These are phyloP conservation scores for Platysternon megacephalum DNA, from an alignment of 2,113 vertebrate species.

Conservation along the genomic window DNA sequence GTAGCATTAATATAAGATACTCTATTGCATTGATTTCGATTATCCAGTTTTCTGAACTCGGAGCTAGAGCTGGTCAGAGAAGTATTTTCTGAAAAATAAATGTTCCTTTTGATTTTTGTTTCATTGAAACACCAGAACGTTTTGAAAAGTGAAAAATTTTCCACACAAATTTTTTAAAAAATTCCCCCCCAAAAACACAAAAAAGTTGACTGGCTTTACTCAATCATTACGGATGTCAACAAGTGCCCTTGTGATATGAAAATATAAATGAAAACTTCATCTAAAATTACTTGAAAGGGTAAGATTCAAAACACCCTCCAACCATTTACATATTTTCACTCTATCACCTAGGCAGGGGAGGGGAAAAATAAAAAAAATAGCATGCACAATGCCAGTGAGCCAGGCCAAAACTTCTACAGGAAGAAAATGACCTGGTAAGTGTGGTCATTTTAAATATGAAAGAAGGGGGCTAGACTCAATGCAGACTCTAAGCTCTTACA, in stretches of 20 bases:
- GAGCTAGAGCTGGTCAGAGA: background rate
- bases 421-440: rapidly evolving
- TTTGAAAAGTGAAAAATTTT: too few species aligned
- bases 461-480: rapidly evolving
- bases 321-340: too few species aligned
- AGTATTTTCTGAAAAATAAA: background rate
- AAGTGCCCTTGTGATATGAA: background rate
- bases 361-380: background rate
- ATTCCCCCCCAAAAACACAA: background rate
- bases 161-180: background rate
- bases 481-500: rapidly evolving
- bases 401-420: rapidly evolving
- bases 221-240: background rate
- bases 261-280: background rate
- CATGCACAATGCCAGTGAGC: rapidly evolving
- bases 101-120: background rate
- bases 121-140: too few species aligned
- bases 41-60: background rate
- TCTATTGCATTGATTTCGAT: background rate
- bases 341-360: too few species aligned
- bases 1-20: background rate
- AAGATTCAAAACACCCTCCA: too few species aligned
- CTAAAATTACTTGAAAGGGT: background rate
- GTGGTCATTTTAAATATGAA: rapidly evolving
- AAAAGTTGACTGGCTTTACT: background rate